Percentiles rank a stretch among this genome's conserved stretches.
Evolutionary conservation across 2,888 invertebrate genomes (phyloP).

Genomic region (Chirona hameri): DNA sequence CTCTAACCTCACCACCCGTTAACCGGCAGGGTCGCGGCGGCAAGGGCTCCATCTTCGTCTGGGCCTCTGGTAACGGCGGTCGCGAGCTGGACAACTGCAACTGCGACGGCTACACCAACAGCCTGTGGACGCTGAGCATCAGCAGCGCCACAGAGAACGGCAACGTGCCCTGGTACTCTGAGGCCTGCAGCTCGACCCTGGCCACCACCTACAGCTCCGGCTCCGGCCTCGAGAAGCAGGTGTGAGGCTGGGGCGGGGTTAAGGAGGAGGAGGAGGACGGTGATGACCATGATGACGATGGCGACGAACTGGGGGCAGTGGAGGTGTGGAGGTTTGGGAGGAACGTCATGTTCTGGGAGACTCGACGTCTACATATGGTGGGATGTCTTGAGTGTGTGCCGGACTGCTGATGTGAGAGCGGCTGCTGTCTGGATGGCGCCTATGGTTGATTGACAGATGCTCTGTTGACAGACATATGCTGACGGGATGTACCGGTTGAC

Average conservation of each 20-base stretch:
- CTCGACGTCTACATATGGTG: too few relatives aligned
- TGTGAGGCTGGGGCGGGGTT: slow-evolving; percentile 44
- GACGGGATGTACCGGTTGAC: too few relatives aligned
- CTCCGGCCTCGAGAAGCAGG: slow-evolving; percentile 69
- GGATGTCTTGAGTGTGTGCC: too few relatives aligned
- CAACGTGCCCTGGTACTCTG: slow-evolving; percentile 86
- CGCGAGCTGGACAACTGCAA: slow-evolving; percentile 95
- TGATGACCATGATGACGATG: too few relatives aligned
- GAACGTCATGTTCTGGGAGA: too few relatives aligned
- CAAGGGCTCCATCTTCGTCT: slow-evolving; percentile 95
- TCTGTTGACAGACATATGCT: too few relatives aligned
- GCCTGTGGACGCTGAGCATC: slow-evolving; percentile 89
- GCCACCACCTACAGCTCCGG: slow-evolving; percentile 98
- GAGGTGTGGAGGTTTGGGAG: too few relatives aligned
- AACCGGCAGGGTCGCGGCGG: slow-evolving; percentile 86
- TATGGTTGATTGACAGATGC: too few relatives aligned
- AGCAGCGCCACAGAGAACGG: slow-evolving; percentile 68
- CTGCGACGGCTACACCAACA: slow-evolving; percentile 99
- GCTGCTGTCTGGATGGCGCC: too few relatives aligned
- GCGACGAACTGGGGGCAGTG: too few relatives aligned
- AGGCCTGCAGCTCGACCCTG: slow-evolving; percentile 95
- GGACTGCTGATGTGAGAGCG: too few relatives aligned
- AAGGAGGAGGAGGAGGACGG: too few relatives aligned
- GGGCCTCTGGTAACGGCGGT: slow-evolving; percentile 99
- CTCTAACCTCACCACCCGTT: slow-evolving; percentile 35